These are phyloP conservation scores for Terrapene triunguis DNA, from an alignment of 2,113 vertebrate genomes.

Conservation along the genomic window DNA sequence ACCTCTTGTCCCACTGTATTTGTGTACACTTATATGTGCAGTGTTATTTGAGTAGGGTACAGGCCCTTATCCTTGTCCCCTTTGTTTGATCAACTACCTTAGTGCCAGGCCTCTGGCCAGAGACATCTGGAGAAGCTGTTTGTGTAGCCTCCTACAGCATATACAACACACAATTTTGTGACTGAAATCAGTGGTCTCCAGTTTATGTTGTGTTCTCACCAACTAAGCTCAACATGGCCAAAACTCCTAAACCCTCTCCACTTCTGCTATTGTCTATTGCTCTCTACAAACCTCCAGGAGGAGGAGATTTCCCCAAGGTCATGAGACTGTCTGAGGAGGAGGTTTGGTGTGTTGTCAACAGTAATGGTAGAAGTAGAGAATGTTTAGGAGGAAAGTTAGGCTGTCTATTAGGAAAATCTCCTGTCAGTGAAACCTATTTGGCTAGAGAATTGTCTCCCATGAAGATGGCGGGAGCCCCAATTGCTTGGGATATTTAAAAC, in stretches of 20 bases:
- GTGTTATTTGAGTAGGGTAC: conserved; percentile 68
- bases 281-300: fast-evolving
- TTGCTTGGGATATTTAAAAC: neutral
- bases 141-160: neutral
- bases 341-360: neutral
- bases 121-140: conserved; percentile 62
- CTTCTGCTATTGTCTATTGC: neutral
- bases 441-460: neutral
- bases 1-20: conserved; percentile 35
- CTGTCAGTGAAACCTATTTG: neutral
- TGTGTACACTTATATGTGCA: conserved; percentile 62
- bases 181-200: neutral
- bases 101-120: conserved; percentile 67
- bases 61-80: conserved; percentile 72
- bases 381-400: neutral
- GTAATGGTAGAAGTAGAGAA: neutral
- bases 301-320: neutral
- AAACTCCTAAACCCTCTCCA: neutral
- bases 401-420: neutral
- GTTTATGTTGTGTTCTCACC: neutral
- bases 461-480: neutral
- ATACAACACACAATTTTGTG: neutral
- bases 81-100: conserved; percentile 70
- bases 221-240: neutral
- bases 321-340: neutral